These are phyloP conservation scores for Meleagris gallopavo DNA, from an alignment of 2,113 vertebrate genomes.

Conservation along the genomic window DNA sequence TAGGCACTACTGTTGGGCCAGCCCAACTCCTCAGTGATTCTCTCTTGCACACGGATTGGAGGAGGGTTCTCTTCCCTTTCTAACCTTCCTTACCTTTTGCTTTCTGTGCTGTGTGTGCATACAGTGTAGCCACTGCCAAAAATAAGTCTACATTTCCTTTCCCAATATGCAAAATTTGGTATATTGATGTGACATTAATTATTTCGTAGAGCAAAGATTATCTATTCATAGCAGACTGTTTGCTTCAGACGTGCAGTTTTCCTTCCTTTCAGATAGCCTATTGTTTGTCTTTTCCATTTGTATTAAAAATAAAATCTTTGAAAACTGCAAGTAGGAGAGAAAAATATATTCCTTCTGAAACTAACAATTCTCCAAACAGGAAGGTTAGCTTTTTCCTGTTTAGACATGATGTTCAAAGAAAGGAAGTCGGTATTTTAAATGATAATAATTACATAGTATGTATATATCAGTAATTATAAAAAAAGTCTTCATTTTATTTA, in stretches of 20 bases:
- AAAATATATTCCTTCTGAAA: conserved; percentile 45
- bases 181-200: conserved; percentile 37
- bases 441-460: conserved; percentile 57
- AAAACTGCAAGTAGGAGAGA: conserved; percentile 49
- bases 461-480: conserved; percentile 47
- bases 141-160: conserved; percentile 52
- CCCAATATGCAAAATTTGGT: conserved; percentile 22
- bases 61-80: background rate
- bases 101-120: background rate
- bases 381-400: conserved; percentile 75
- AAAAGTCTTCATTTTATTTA: background rate
- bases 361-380: conserved; percentile 57
- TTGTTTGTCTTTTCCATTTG: conserved; percentile 58
- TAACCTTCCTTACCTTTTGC: background rate
- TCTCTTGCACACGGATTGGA: background rate
- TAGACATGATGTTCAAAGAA: conserved; percentile 66
- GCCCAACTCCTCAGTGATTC: background rate
- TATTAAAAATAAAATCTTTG: conserved; percentile 65
- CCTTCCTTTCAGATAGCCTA: conserved; percentile 65
- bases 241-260: background rate
- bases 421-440: conserved; percentile 65
- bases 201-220: conserved; percentile 2
- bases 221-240: conserved; percentile 9
- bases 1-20: background rate
- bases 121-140: background rate